phyloP scores from a whole-genome alignment of 2,113 vertebrate genomes.

The Zosterops pallidus region DNA sequence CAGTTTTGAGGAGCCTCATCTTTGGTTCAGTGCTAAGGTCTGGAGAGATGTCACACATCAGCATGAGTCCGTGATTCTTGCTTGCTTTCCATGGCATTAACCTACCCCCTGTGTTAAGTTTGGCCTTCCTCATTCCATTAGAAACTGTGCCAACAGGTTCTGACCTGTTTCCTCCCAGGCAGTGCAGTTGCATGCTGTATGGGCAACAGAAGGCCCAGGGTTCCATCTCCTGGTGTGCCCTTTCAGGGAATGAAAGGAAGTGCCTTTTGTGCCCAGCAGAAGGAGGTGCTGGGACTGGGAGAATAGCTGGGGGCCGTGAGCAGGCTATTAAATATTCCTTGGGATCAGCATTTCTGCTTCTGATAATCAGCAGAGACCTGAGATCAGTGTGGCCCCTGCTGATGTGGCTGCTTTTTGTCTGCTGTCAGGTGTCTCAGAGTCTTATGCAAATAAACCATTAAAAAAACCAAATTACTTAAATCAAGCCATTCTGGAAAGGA shows the following conservation, averaged over 20 bases:
- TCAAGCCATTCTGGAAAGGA: not conserved
- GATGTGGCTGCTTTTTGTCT: not conserved
- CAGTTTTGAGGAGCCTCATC: not conserved
- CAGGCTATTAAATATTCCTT: not conserved
- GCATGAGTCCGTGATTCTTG: not conserved
- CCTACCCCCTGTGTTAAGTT: fast-evolving
- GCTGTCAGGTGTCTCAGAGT: not conserved
- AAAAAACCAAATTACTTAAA: not conserved
- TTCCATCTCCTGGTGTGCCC: not conserved
- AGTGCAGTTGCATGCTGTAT: fast-evolving
- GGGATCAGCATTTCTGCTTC: not conserved
- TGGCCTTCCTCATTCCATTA: not conserved
- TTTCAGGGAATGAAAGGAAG: not conserved
- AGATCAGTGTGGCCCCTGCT: not conserved
- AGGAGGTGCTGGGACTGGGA: not conserved
- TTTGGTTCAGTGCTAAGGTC: not conserved
- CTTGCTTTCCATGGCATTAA: not conserved
- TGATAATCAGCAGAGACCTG: not conserved
- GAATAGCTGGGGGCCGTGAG: fast-evolving
- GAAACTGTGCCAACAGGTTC: not conserved
- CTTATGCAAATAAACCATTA: not conserved
- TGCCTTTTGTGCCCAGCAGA: not conserved
- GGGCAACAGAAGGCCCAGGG: not conserved
- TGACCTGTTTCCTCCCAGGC: not conserved
- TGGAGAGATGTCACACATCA: not conserved